These are phyloP conservation scores for Heliconius hewitsoni DNA, from an alignment of 1,140 invertebrate genomes.

Conservation along the genomic window DNA sequence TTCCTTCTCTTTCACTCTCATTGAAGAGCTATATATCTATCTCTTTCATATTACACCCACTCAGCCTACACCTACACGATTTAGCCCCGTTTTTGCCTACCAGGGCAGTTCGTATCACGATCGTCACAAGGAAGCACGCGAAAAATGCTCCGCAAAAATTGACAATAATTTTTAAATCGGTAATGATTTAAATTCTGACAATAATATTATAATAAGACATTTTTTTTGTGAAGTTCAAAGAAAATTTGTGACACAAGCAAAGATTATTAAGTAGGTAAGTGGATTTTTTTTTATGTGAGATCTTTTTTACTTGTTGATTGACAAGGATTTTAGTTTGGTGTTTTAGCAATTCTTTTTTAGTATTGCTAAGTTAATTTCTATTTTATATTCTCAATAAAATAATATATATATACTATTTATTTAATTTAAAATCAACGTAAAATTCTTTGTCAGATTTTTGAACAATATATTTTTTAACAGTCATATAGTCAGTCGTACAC, in stretches of 20 bases:
- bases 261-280: neutral
- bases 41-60: constrained; percentile 34
- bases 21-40: constrained; percentile 3
- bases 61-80: constrained; percentile 36
- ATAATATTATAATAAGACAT: constrained; percentile 1
- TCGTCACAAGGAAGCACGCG: constrained; percentile 12
- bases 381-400: no score
- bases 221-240: constrained; percentile 1
- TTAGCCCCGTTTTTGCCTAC: constrained; percentile 30
- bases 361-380: no score
- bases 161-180: constrained; percentile 33
- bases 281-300: neutral
- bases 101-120: constrained; percentile 26
- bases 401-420: neutral
- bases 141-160: neutral
- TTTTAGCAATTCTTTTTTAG: neutral
- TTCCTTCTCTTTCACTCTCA: constrained; percentile 24
- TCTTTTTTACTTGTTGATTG: constrained; percentile 10
- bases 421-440: neutral
- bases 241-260: neutral
- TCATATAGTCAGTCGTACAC: neutral
- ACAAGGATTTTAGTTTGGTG: neutral
- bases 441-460: neutral
- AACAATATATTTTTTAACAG: neutral
- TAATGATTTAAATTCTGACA: constrained; percentile 15